A percentile compares a stretch with the other conserved stretches of the same genome.
Conservation (phyloP, 2,797 vertebrate genomes). For the Falco novaeseelandiae region DNA sequence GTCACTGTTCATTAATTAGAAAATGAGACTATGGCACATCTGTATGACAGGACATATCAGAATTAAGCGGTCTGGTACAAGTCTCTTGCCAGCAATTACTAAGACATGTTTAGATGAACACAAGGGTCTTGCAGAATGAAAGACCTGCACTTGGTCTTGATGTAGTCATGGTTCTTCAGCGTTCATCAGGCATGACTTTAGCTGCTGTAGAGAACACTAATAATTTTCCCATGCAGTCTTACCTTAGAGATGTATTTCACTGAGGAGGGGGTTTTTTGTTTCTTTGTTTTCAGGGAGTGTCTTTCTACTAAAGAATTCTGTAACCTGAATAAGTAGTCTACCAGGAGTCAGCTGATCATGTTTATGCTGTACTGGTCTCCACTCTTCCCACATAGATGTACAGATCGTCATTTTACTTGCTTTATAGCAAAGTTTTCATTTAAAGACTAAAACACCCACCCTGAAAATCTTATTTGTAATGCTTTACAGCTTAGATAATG, state of each 20-base stretch:
- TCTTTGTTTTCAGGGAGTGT: neutral
- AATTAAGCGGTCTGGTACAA: rapidly evolving
- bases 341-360: neutral
- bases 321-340: neutral
- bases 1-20: neutral
- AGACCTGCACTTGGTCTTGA: neutral
- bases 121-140: neutral
- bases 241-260: neutral
- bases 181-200: neutral
- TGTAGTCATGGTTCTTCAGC: neutral
- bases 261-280: too few relatives aligned
- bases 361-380: neutral
- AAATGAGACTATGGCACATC: neutral
- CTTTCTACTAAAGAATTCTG: neutral
- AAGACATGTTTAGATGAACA: neutral
- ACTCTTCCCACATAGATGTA: neutral
- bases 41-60: neutral
- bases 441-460: neutral
- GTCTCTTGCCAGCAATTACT: neutral
- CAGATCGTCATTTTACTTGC: neutral
- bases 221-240: neutral
- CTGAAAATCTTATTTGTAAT: neutral
- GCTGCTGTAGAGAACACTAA: neutral
- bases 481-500: neutral
- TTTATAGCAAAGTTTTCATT: neutral